A percentile compares a stretch with the other conserved stretches of the same genome.
Conservation (phyloP, 1,140 invertebrate genomes). For the Panagrolaimus sp. region DNA sequence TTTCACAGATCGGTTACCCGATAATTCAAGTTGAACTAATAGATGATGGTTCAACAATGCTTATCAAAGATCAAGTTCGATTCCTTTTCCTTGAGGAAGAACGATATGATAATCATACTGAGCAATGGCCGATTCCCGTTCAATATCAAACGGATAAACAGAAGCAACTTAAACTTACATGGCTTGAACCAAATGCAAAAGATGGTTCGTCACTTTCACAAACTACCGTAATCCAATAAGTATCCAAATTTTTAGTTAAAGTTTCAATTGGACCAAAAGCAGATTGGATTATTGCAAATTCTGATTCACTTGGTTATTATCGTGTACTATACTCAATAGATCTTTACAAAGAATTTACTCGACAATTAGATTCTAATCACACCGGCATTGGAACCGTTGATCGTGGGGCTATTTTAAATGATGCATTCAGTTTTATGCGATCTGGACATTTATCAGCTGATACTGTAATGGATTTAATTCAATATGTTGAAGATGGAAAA, state of each 20-base stretch:
- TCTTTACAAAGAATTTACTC: conserved; percentile 32
- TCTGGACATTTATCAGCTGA: conserved; percentile 33
- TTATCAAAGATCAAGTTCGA: conserved; percentile 32
- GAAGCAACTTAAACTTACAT: conserved; percentile 19
- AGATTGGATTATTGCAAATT: conserved; percentile 39
- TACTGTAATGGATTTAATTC: conserved; percentile 32
- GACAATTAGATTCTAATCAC: conserved; percentile 32
- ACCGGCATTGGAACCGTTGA: conserved; percentile 30
- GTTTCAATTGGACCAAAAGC: background rate
- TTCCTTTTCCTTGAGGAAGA: conserved; percentile 37
- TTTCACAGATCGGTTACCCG: conserved; percentile 47
- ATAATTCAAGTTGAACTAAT: conserved; percentile 29
- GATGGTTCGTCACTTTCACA: conserved; percentile 4
- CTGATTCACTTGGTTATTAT: conserved; percentile 44
- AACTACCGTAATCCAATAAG: background rate
- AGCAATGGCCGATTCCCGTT: conserved; percentile 44
- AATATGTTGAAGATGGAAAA: conserved; percentile 27
- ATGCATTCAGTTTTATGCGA: conserved; percentile 40
- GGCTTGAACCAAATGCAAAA: conserved; percentile 25
- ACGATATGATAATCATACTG: conserved; percentile 22
- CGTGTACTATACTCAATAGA: conserved; percentile 36
- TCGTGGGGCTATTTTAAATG: conserved; percentile 36
- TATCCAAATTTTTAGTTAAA: conserved; percentile 3
- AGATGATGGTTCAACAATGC: conserved; percentile 27
- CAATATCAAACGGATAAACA: conserved; percentile 25